Base-by-base conservation (phyloP, 2,113 vertebrate species). In the Polypterus senegalus region DNA sequence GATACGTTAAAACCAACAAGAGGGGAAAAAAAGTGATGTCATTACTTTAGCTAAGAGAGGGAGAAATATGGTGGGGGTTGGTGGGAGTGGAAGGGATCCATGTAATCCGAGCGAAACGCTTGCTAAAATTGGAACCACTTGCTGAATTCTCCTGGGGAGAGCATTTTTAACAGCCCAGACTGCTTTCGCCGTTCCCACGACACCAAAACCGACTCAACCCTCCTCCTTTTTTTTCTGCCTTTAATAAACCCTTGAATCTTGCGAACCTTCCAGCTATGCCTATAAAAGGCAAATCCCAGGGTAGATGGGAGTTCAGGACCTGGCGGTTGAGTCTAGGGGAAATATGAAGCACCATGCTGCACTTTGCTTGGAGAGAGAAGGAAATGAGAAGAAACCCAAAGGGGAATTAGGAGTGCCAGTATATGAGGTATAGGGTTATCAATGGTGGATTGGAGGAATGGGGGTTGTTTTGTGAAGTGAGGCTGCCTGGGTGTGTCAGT, bases 61-160 rank as follows among this genome's bases (percentile, higher is more conserved):
- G 57, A 63, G 65, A 48, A 9, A n/a, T 47, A 59, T 61, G 54
- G 6, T 1, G 61, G n/a, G 59, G 62, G n/a, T 46, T 7, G 4
- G 62, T 48, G 69, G 57, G 63, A 69, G 52, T 54, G 10, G 64
- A 70, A 59, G 70, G 52, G 70, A 67, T 66, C 69, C 69, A 66
- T 73, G 75, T 73, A 77, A 77, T 74, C 68, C 65, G 75, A 77
- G 71, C 72, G 71, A 74, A 69, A 65, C 66, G 11, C 27, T 27
- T 27, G 68, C 66, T 62, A 67, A 77, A 73, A 77, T 77, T 77
- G 71, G 74, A 77, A 74, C 69, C 75, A 74, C 72, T 77, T 77
- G 75, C 60, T 27, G 65, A 71, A 71, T 69, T 59, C 69, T 77
- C 69, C 61, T 8, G 66, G 64, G 61, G 49, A 48, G 63, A 66